Percentiles rank a stretch among this genome's conserved stretches.
phyloP scores from a whole-genome alignment of 2,797 vertebrate genomes.

The Carcharodon carcharias region DNA sequence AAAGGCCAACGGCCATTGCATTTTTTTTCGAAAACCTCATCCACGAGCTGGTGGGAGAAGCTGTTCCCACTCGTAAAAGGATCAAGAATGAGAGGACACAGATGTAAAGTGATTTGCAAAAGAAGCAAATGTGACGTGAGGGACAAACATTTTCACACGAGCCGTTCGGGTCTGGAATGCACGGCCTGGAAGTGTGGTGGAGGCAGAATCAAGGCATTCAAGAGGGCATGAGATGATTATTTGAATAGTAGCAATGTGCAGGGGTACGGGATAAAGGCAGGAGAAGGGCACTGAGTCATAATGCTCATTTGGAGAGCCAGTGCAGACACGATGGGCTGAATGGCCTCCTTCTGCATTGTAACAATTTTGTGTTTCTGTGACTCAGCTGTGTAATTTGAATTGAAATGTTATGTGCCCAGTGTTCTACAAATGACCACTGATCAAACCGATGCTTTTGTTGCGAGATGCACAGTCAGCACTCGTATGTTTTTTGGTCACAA shows the following conservation, averaged over 20 bases:
- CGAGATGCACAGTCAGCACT: neutral
- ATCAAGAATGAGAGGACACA: too few species aligned
- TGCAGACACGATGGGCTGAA: neutral
- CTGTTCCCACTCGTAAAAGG: too few species aligned
- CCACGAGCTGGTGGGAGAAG: too few species aligned
- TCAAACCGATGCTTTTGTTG: neutral
- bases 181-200: too few species aligned
- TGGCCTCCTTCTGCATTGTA: neutral
- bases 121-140: too few species aligned
- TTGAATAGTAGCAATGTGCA: neutral
- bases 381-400: neutral
- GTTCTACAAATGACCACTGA: neutral
- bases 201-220: neutral
- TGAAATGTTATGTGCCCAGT: neutral
- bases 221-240: neutral
- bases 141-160: too few species aligned
- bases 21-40: too few species aligned
- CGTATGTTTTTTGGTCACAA: neutral
- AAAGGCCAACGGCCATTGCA: too few species aligned
- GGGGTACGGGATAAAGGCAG: neutral
- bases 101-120: too few species aligned
- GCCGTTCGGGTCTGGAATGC: too few species aligned
- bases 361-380: neutral
- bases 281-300: neutral
- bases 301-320: neutral